phyloP scores from a whole-genome alignment of 2,113 vertebrate genomes.

The Etia nguti region DNA sequence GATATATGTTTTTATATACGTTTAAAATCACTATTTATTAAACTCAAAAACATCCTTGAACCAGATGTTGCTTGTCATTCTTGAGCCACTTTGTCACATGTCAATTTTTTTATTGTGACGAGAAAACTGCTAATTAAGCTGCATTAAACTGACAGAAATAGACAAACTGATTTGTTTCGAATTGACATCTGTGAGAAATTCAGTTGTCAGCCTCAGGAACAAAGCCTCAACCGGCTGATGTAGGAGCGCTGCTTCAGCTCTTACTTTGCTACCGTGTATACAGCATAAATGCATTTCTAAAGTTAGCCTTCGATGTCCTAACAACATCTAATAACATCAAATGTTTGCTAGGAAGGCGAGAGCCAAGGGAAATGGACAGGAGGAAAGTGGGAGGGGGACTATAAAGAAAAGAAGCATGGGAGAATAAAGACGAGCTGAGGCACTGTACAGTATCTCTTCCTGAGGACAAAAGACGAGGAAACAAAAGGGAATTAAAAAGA shows the following conservation, averaged over 20 bases:
- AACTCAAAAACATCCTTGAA: not conserved
- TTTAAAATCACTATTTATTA: not conserved
- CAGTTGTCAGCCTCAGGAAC: not conserved
- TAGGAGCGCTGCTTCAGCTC: not conserved
- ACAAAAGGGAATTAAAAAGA: slow-evolving; percentile 10
- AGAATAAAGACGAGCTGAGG: not conserved
- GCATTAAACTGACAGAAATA: not conserved
- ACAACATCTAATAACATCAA: not conserved
- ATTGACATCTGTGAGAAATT: not conserved
- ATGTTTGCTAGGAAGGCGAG: not conserved
- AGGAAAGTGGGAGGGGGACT: not conserved
- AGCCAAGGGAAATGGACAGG: not conserved
- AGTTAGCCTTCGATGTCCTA: not conserved
- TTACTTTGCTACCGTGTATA: not conserved
- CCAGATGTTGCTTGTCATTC: not conserved
- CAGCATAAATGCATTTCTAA: not conserved
- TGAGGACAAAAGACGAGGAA: not conserved
- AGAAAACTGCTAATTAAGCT: not conserved
- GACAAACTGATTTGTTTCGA: not conserved
- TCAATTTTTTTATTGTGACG: not conserved
- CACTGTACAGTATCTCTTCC: not conserved
- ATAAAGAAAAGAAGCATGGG: not conserved
- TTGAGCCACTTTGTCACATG: not conserved
- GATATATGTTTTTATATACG: not conserved
- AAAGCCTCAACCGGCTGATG: not conserved